These are phyloP conservation scores for Raphicerus campestris DNA, from an alignment of 2,113 vertebrate genomes.

Conservation along the genomic window DNA sequence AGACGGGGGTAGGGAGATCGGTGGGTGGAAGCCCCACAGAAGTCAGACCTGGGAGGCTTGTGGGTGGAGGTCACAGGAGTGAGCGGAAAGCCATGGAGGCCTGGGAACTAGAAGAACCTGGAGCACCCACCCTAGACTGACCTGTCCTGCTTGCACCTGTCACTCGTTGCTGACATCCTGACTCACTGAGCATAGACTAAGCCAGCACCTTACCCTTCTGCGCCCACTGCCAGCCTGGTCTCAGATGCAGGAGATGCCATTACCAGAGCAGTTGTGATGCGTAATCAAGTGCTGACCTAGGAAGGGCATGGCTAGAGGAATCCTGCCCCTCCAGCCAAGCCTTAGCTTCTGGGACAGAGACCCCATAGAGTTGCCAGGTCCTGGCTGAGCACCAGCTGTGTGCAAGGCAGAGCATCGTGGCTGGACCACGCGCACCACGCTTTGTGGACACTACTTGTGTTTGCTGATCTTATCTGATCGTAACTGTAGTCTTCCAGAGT, in stretches of 20 bases:
- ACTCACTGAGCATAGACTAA: too few relatives aligned
- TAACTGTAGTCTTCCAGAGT: neutral
- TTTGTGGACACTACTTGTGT: neutral
- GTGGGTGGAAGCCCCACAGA: neutral
- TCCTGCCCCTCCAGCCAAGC: neutral
- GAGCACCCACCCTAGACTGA: neutral
- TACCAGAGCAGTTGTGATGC: neutral
- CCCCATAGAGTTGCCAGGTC: neutral
- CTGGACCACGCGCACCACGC: accelerated
- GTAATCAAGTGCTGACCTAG: neutral
- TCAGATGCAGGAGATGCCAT: neutral
- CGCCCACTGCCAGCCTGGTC: neutral
- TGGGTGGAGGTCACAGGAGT: neutral
- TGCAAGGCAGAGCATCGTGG: neutral
- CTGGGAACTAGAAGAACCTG: neutral
- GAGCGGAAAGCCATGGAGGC: neutral
- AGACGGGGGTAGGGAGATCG: neutral
- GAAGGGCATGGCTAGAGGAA: neutral
- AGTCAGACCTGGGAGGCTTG: neutral
- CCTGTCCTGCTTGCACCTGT: neutral
- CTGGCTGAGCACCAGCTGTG: neutral
- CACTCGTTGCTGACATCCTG: neutral
- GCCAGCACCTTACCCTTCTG: neutral
- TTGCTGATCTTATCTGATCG: neutral
- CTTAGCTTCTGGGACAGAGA: neutral